These are phyloP conservation scores for Trichechus manatus DNA, from an alignment of 2,113 vertebrate genomes.

Conservation along the genomic window DNA sequence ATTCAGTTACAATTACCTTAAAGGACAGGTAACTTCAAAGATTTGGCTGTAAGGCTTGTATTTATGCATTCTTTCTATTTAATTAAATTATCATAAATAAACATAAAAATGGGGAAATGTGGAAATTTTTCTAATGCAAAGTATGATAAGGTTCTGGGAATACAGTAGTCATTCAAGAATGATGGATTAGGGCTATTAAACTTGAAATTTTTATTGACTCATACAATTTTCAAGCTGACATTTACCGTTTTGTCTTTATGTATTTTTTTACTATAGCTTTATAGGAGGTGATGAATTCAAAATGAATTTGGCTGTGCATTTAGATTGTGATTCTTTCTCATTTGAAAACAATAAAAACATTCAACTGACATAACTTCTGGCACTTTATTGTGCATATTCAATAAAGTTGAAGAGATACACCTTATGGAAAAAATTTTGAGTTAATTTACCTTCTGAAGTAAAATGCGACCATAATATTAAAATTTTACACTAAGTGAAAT, in stretches of 20 bases:
- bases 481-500: conserved; percentile 5
- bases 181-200: background rate
- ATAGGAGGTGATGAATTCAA: background rate
- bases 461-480: background rate
- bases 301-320: conserved; percentile 19
- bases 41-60: background rate
- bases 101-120: background rate
- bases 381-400: background rate
- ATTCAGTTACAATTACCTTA: background rate
- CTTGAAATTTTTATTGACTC: background rate
- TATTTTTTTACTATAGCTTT: background rate
- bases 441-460: conserved; percentile 57
- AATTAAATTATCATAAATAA: conserved; percentile 5
- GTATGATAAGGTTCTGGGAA: background rate
- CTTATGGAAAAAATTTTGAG: background rate
- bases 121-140: background rate
- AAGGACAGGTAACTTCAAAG: background rate
- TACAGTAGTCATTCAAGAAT: background rate
- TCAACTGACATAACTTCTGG: background rate
- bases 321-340: background rate
- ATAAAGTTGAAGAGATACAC: background rate
- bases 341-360: background rate
- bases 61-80: background rate
- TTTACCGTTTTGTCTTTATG: background rate
- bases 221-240: background rate